phyloP scores from a whole-genome alignment of 2,888 invertebrate species.

The Noctuana brunneofusca region DNA sequence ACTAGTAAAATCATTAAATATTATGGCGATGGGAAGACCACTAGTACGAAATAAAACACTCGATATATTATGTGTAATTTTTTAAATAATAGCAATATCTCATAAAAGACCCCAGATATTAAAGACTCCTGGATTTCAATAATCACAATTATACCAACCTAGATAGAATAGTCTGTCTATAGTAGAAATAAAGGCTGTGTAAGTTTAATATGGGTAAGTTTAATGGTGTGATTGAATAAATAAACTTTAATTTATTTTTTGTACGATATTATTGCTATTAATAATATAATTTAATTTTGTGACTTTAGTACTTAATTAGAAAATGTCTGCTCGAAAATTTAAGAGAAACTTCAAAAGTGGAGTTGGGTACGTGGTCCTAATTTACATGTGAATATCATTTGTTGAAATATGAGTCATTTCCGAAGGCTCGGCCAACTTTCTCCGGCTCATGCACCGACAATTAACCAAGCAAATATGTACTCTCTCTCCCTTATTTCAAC shows the following conservation, averaged over 20 bases:
- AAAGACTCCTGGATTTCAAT: too few relatives aligned
- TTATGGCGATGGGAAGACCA: too few relatives aligned
- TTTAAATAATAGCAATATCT: too few relatives aligned
- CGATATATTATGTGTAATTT: too few relatives aligned
- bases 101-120: too few relatives aligned
- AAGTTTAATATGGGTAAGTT: too few relatives aligned
- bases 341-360: constrained; percentile 52
- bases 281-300: not conserved
- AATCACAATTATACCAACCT: too few relatives aligned
- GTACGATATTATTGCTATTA: not conserved
- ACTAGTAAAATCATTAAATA: too few relatives aligned
- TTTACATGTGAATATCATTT: constrained; percentile 73
- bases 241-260: not conserved
- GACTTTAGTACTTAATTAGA: constrained; percentile 6
- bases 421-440: constrained; percentile 71
- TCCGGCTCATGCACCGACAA: constrained; percentile 66
- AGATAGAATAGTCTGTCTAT: too few relatives aligned
- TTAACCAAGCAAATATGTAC: constrained; percentile 51
- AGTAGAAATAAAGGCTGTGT: not conserved
- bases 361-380: constrained; percentile 59
- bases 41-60: too few relatives aligned
- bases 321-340: constrained; percentile 21
- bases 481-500: constrained; percentile 26
- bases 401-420: constrained; percentile 73
- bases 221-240: too few relatives aligned